phyloP scores from a whole-genome alignment of 2,888 invertebrate species.

The Drosophila helvetica region DNA sequence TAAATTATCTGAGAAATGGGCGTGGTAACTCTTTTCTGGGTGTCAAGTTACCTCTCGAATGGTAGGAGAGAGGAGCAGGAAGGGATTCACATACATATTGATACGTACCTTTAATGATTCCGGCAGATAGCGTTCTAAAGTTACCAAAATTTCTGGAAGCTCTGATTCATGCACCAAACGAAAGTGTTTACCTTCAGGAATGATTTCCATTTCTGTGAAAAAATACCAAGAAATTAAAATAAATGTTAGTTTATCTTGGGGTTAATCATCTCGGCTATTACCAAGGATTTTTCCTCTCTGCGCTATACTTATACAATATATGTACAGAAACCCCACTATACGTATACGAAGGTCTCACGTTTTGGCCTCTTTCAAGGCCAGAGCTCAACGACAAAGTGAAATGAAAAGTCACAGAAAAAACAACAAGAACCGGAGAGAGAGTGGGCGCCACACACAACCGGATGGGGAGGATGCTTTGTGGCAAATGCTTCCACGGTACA shows the following conservation, averaged over 20 bases:
- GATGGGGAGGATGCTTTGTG: slow-evolving; percentile 34
- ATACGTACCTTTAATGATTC: slow-evolving; percentile 91
- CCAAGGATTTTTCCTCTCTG: background rate
- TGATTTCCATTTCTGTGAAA: slow-evolving; percentile 92
- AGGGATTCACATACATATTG: slow-evolving; percentile 1
- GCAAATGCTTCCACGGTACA: slow-evolving; percentile 26
- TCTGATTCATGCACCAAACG: slow-evolving; percentile 93
- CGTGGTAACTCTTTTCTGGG: slow-evolving; percentile 39
- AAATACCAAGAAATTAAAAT: slow-evolving; percentile 44
- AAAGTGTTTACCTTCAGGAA: slow-evolving; percentile 93
- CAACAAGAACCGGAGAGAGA: slow-evolving; percentile 25
- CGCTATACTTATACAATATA: slow-evolving; percentile 33
- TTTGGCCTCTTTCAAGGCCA: slow-evolving; percentile 64
- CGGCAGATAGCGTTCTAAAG: slow-evolving; percentile 92
- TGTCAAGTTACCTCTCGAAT: slow-evolving; percentile 5
- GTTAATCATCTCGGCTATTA: background rate
- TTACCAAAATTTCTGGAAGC: slow-evolving; percentile 91
- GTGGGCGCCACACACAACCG: slow-evolving; percentile 23
- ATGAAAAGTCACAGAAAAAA: slow-evolving; percentile 20
- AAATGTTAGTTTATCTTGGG: slow-evolving; percentile 8
- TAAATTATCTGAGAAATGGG: slow-evolving; percentile 59
- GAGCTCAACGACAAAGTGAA: slow-evolving; percentile 11
- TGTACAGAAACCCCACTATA: slow-evolving; percentile 25
- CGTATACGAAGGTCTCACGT: slow-evolving; percentile 50
- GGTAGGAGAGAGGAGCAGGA: slow-evolving; percentile 3